These are phyloP conservation scores for Cetonia aurata DNA, from an alignment of 2,888 invertebrate species.

Conservation along the genomic window DNA sequence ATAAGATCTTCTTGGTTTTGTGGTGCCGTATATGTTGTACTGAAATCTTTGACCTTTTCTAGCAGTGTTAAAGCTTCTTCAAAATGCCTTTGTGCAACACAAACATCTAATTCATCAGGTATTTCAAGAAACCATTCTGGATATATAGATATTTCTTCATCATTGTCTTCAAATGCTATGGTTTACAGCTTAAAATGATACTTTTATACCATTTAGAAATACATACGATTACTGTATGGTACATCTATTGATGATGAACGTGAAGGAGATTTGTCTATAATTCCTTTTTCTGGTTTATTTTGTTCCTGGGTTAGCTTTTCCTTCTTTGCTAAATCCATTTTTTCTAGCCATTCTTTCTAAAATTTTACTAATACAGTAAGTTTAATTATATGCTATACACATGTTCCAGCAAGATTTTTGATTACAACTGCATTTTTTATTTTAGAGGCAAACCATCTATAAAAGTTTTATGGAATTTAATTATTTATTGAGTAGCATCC, in stretches of 20 bases:
- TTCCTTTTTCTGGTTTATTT: constrained; percentile 63
- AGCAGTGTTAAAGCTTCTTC: constrained; percentile 90
- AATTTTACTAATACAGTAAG: constrained; percentile 47
- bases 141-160: constrained; percentile 61
- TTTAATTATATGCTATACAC: neutral
- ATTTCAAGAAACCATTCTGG: constrained; percentile 94
- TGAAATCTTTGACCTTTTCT: constrained; percentile 74
- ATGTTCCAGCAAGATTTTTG: too few species aligned
- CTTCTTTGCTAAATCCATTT: constrained; percentile 91
- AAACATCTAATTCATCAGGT: constrained; percentile 94
- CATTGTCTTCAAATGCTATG: constrained; percentile 65
- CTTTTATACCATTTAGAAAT: constrained; percentile 25
- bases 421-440: too few species aligned
- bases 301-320: constrained; percentile 77
- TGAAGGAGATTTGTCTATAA: constrained; percentile 66
- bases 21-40: constrained; percentile 59
- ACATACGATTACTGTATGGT: constrained; percentile 64
- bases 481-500: too few species aligned
- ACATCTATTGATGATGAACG: constrained; percentile 67
- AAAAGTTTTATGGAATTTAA: too few species aligned
- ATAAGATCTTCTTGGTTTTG: constrained; percentile 65
- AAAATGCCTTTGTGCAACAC: constrained; percentile 95
- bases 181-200: constrained; percentile 13
- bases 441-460: too few species aligned
- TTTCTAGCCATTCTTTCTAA: constrained; percentile 93